Base-by-base conservation (phyloP, 2,113 vertebrate genomes). In the Uropsilus gracilis region DNA sequence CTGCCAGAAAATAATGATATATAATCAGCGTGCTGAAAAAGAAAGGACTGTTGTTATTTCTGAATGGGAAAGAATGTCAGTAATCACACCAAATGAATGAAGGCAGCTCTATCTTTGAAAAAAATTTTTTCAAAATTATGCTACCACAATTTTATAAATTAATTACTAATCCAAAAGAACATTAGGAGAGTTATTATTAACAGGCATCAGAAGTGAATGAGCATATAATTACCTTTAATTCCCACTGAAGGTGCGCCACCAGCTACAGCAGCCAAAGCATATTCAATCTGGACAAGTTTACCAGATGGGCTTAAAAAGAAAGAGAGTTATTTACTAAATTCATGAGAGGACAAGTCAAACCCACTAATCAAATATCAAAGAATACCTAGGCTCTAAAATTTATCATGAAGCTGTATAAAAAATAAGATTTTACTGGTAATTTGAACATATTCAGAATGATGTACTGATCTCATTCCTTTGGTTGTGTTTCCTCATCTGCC, bases 221-320 rank as follows among this genome's bases (percentile, higher is more conserved):
- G 55, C n/a, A 68, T 71, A 89, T 92, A 80, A 66, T 95, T 98
- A 99, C 99, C 99, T 99, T 99, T 99, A 97, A 99, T 99, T 90
- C 99, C 99, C 90, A 99, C 99, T 0, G 99, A 99, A 18, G 99
- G 99, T 50, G 99, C 99, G 97, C 99, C 99, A 95, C 99, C 99
- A 97, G 99, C 99, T 93, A 99, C 99, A 68, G 99, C 99, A 96
- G 99, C 99, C 98, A 99, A 98, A 26, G 99, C 99, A 98, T 99
- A 99, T 94, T 99, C 99, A 97, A 99, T 99, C 98, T 99, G 99
- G 76, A 99, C 99, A 98, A 99, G 98, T 97, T 99, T 99, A 90
- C 99, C 99, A 53, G 99, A 99, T 12, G 99, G 99, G 98, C 99
- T 99, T 92, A 75, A 96, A 96, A 90, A 87, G 86, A 94, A 92